Base-by-base conservation (phyloP, 2,797 vertebrate genomes). In the Bovichtus variegatus region DNA sequence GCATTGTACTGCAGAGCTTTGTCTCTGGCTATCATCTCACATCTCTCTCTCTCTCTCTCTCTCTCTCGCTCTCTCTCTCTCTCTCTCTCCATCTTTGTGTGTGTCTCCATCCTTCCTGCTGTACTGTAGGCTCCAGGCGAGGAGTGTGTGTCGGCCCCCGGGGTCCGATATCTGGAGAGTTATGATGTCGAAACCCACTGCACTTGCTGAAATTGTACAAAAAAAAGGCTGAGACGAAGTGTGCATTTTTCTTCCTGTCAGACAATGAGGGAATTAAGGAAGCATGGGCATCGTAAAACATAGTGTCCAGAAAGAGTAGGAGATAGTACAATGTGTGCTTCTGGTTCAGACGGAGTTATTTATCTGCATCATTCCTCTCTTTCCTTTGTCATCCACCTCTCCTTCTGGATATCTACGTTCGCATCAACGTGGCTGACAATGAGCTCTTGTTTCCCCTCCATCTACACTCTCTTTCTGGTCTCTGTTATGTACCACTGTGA, bases 1-100 rank as follows among this genome's bases (percentile, higher is more conserved):
- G 82, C 85, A 81, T 83, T 89, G 87, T 90, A 85, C 88, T 46
- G 80, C 88, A 74, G 69, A 2, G 49, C 87, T 89, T 87, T 90
- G 87, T 91, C 87, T 82, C 62, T 57, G 44, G 38, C 71, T 71
- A 66, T 59, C 87, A 69, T 80, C 53, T 49, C 81, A 69, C 55
- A 74, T 79, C 75, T 40, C 51, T 36, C 74, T 63, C 66, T 79
- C 46, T 16, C 64, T 53, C 76, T 18, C 1, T 78, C 58, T 74
- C 68, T 67, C 59, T 34, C 31, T 34, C 31, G 31, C 31, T 34
- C 9, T 31, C 8, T 34, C 34, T 34, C 9, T n/a, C n/a, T n/a
- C n/a, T n/a, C n/a, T n/a, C n/a, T n/a, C n/a, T n/a, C n/a, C n/a
- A n/a, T n/a, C n/a, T n/a, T n/a, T n/a, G n/a, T 70, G 53, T 54